phyloP scores from a whole-genome alignment of 2,113 vertebrate species.

The Campylomormyrus numenius region DNA sequence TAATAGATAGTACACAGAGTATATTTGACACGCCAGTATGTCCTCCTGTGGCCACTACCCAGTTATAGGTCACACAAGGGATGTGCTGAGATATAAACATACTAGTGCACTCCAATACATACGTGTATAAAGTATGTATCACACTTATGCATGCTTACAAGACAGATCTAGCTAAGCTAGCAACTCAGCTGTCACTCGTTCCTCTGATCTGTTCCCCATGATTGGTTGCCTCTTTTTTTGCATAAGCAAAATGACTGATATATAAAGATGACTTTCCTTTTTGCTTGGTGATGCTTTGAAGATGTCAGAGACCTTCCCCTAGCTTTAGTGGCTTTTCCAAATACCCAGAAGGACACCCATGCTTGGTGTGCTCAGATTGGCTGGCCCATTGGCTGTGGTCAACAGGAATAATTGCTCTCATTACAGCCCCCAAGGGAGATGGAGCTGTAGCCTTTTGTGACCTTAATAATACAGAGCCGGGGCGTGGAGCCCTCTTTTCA shows the following conservation, averaged over 20 bases:
- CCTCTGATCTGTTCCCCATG: not conserved
- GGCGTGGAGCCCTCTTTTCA: slow-evolving; percentile 58
- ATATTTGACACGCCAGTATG: not conserved
- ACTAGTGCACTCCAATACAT: not conserved
- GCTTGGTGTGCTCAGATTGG: slow-evolving; percentile 18
- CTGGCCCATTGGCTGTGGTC: slow-evolving; percentile 33
- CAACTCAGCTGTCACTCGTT: not conserved
- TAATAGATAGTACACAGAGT: not conserved
- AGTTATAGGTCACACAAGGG: not conserved
- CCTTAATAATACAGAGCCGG: slow-evolving; percentile 31
- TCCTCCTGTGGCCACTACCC: not conserved
- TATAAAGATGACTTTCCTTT: not conserved
- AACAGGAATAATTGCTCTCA: slow-evolving; percentile 48
- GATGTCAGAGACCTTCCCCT: not conserved
- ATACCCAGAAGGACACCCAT: slow-evolving; percentile 11
- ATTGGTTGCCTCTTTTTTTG: not conserved
- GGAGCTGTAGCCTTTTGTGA: slow-evolving; percentile 46
- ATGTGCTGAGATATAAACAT: not conserved
- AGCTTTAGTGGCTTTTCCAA: not conserved
- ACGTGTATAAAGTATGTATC: not conserved
- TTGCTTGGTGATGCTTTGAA: not conserved
- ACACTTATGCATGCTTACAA: not conserved
- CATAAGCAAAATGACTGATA: not conserved
- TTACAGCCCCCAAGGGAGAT: slow-evolving; percentile 46
- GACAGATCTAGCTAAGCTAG: not conserved